Percentiles rank a stretch among this genome's conserved stretches.
phyloP scores from a whole-genome alignment of 2,113 vertebrate species.

The Empidonax alnorum region DNA sequence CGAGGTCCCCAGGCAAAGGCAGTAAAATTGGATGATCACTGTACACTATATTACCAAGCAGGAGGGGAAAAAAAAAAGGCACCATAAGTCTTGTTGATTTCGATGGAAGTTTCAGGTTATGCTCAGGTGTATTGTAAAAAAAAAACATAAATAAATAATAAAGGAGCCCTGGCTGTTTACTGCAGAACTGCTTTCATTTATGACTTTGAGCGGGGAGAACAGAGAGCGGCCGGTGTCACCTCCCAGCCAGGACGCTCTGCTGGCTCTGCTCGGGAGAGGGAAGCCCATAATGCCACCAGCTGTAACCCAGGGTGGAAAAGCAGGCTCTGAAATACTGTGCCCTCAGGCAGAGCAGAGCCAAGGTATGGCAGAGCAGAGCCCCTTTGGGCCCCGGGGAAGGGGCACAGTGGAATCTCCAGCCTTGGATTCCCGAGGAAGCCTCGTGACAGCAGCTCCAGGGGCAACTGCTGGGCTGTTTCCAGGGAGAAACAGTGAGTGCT shows the following conservation, averaged over 20 bases:
- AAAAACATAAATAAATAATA: conserved; percentile 15
- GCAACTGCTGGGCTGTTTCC: neutral
- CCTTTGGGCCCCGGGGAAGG: neutral
- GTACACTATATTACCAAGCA: neutral
- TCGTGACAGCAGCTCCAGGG: conserved; percentile 23
- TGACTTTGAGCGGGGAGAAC: neutral
- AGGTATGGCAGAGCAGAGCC: neutral
- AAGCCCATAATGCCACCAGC: neutral
- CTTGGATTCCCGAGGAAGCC: neutral
- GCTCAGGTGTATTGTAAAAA: neutral
- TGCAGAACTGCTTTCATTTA: neutral
- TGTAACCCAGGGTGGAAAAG: neutral
- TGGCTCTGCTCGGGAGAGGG: neutral
- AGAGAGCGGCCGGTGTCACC: neutral
- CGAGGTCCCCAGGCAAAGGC: conserved; percentile 20
- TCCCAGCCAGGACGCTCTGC: neutral
- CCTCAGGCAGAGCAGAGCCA: neutral
- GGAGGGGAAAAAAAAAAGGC: neutral
- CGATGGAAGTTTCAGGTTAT: neutral
- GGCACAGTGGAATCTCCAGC: neutral
- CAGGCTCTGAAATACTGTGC: neutral
- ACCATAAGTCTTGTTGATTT: neutral
- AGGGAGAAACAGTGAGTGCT: neutral
- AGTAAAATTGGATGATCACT: conserved; percentile 41
- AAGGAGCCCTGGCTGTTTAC: neutral